These are phyloP conservation scores for Dynastes hyllus DNA, from an alignment of 2,888 invertebrate species.

Conservation along the genomic window DNA sequence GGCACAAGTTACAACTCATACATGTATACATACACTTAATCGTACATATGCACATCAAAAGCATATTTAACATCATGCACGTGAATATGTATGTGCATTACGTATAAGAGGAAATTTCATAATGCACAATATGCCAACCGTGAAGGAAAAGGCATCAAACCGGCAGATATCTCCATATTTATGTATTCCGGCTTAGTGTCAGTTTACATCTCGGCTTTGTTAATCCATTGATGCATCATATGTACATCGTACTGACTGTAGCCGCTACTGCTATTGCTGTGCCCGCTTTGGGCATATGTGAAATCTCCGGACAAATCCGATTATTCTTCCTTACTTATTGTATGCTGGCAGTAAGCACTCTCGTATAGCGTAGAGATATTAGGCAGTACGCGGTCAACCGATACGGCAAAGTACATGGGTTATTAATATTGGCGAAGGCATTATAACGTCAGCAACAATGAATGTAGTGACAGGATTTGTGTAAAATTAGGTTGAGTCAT, in stretches of 20 bases:
- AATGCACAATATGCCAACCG: slow-evolving; percentile 19
- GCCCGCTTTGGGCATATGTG: slow-evolving; percentile 56
- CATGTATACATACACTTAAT: no score
- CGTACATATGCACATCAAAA: no score
- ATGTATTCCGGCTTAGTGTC: slow-evolving; percentile 58
- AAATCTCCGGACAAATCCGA: slow-evolving; percentile 58
- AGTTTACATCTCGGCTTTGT: slow-evolving; percentile 56
- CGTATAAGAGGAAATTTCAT: no score
- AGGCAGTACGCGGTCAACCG: slow-evolving; percentile 19
- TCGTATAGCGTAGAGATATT: slow-evolving; percentile 13
- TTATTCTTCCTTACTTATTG: slow-evolving; percentile 52
- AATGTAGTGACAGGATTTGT: slow-evolving; percentile 26
- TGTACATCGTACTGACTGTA: not conserved
- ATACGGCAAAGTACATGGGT: slow-evolving; percentile 27
- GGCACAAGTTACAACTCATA: no score
- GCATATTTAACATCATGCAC: no score
- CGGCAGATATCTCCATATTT: slow-evolving; percentile 39
- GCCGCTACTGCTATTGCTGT: slow-evolving; percentile 10
- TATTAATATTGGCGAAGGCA: slow-evolving; percentile 40
- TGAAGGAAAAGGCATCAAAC: slow-evolving; percentile 30
- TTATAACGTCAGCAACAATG: slow-evolving; percentile 12
- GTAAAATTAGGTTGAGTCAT: slow-evolving; percentile 41
- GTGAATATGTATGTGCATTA: no score
- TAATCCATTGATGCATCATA: slow-evolving; percentile 12
- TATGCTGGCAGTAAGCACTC: not conserved